These are phyloP conservation scores for Otus sunia DNA, from an alignment of 2,113 vertebrate species.

Conservation along the genomic window DNA sequence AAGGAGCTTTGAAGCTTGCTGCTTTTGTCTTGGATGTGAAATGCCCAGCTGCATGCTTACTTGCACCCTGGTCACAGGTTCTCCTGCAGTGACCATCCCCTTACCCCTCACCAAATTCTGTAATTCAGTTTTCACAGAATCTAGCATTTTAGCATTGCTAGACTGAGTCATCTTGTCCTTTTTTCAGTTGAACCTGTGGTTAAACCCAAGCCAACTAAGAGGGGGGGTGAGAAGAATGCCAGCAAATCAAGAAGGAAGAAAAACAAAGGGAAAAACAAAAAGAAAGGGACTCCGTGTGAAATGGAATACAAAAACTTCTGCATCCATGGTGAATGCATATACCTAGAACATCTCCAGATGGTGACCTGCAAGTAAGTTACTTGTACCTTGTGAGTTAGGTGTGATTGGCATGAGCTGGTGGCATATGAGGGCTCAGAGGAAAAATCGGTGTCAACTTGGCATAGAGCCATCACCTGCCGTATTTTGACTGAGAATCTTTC, in stretches of 20 bases:
- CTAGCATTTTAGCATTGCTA: neutral
- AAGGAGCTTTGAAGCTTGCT: neutral
- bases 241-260: conserved; percentile 72
- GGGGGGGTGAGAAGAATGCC: conserved; percentile 66
- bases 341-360: conserved; percentile 53
- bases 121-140: neutral
- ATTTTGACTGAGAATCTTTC: conserved; percentile 22
- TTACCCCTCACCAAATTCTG: neutral
- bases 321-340: conserved; percentile 79
- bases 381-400: neutral
- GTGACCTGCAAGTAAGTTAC: conserved; percentile 77
- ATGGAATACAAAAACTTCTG: conserved; percentile 77
- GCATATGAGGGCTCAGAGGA: neutral
- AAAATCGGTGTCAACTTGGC: neutral
- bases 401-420: neutral
- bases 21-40: neutral
- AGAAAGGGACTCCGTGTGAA: conserved; percentile 75
- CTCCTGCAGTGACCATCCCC: neutral
- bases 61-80: neutral
- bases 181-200: conserved; percentile 76
- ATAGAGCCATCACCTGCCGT: neutral
- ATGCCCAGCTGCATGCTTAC: neutral
- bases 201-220: conserved; percentile 71
- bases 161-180: neutral
- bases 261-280: conserved; percentile 74